Conservation (phyloP, 2,113 vertebrate genomes). For the Alouatta palliata region DNA sequence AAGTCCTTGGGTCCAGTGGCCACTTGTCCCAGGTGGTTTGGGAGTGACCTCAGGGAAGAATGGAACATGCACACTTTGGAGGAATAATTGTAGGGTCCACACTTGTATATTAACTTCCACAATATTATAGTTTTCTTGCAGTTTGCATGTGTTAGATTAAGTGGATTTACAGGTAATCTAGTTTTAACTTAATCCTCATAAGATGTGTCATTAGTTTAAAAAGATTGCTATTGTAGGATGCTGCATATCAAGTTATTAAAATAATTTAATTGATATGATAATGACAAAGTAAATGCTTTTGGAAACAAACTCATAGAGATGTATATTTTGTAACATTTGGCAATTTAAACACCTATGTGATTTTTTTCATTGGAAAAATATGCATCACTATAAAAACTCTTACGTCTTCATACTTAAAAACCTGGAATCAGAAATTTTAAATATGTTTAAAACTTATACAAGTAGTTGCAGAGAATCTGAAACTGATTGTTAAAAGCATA, state of each 20-base stretch:
- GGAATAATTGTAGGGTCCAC: not conserved
- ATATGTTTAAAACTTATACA: constrained; percentile 34
- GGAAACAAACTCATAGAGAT: not conserved
- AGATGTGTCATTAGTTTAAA: not conserved
- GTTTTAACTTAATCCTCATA: not conserved
- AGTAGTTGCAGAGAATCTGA: not conserved
- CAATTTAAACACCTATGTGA: constrained; percentile 5
- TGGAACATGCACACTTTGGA: not conserved
- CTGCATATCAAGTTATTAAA: not conserved
- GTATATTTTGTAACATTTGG: constrained; percentile 28
- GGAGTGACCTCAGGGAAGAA: not conserved
- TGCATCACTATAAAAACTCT: not conserved
- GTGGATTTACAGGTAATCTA: not conserved
- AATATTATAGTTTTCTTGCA: not conserved
- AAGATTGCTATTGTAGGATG: not conserved
- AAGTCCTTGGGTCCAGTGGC: not conserved
- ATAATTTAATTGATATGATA: not conserved
- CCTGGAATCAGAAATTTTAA: not conserved
- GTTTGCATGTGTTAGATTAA: not conserved
- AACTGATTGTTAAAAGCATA: not conserved
- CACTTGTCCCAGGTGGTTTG: not conserved
- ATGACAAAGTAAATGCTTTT: not conserved
- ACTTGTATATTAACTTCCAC: not conserved
- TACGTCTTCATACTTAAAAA: not conserved
- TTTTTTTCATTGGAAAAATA: not conserved